Conservation (phyloP, 2,113 vertebrate species). For the Pyxicephalus adspersus region DNA sequence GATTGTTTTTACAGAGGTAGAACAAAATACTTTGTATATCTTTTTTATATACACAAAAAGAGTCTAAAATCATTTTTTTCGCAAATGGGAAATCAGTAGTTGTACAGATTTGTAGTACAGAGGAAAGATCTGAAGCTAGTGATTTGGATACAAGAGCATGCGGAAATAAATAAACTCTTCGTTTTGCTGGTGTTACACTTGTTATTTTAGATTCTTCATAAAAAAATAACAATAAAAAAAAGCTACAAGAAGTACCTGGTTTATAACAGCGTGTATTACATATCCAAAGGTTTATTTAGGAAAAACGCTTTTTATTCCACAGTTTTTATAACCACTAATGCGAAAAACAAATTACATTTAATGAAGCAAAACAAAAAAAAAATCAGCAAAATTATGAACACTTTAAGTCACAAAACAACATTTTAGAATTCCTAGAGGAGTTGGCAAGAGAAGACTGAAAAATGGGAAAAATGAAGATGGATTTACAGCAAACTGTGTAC, state of each 20-base stretch:
- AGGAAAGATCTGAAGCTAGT: constrained; percentile 56
- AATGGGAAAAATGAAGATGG: too few relatives aligned
- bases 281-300: neutral
- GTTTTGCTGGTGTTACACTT: constrained; percentile 67
- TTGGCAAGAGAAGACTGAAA: neutral
- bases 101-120: neutral
- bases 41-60: constrained; percentile 71
- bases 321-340: too few relatives aligned
- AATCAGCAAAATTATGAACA: neutral
- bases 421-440: neutral
- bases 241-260: constrained; percentile 3
- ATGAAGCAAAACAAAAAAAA: neutral
- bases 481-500: too few relatives aligned
- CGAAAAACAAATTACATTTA: too few relatives aligned
- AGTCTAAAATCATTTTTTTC: constrained; percentile 60
- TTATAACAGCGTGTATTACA: neutral
- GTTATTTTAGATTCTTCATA: constrained; percentile 22
- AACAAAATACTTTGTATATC: constrained; percentile 79
- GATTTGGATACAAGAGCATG: constrained; percentile 68
- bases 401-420: neutral
- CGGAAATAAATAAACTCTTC: constrained; percentile 61
- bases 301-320: neutral
- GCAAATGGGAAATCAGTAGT: constrained; percentile 21
- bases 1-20: constrained; percentile 76
- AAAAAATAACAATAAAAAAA: constrained; percentile 13